Percentiles rank a stretch among this genome's conserved stretches.
phyloP scores from a whole-genome alignment of 2,113 vertebrate species.

The Aplodontia rufa region DNA sequence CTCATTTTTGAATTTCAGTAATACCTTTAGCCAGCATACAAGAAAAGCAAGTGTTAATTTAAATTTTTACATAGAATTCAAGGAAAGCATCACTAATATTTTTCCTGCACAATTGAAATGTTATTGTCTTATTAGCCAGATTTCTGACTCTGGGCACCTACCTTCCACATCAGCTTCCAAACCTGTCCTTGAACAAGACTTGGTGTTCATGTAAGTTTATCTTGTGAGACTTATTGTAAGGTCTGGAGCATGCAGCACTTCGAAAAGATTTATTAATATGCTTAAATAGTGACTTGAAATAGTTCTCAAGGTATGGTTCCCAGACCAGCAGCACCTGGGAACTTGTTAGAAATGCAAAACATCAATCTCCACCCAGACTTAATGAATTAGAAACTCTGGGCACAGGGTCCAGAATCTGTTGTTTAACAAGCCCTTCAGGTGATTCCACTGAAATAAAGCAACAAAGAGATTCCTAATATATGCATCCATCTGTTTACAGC shows the following conservation, averaged over 20 bases:
- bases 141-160: not conserved
- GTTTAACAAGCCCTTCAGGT: not conserved
- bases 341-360: not conserved
- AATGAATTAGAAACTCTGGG: not conserved
- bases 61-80: not conserved
- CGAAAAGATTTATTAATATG: not conserved
- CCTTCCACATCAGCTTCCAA: not conserved
- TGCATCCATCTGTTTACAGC: not conserved
- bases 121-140: not conserved
- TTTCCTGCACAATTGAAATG: not conserved
- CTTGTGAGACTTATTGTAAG: not conserved
- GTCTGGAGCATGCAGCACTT: not conserved
- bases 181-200: not conserved
- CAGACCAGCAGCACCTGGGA: not conserved
- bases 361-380: not conserved
- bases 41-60: not conserved
- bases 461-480: not conserved
- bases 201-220: not conserved
- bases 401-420: not conserved
- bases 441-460: not conserved
- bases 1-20: not conserved
- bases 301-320: not conserved
- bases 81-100: not conserved
- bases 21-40: not conserved
- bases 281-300: not conserved